Evolutionary conservation across 2,797 vertebrate genomes (phyloP).

Genomic region (Remorina albescens): DNA sequence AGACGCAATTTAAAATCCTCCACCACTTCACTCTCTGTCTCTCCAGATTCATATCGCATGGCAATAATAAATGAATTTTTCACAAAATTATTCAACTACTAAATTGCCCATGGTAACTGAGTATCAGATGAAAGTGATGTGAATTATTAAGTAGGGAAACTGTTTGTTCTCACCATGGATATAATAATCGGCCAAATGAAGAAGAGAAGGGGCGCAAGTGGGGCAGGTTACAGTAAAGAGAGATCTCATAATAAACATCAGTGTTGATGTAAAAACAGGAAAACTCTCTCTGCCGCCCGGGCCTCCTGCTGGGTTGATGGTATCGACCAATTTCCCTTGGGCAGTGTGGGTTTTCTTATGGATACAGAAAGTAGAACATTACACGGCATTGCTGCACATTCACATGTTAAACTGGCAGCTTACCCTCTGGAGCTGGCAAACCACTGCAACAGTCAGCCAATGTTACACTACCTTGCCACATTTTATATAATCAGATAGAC

Average conservation of each 20-base stretch:
- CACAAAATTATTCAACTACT: constrained; percentile 99
- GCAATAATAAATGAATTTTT: constrained; percentile 98
- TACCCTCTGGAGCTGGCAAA: constrained; percentile 70
- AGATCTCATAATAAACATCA: constrained; percentile 75
- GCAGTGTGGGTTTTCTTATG: constrained; percentile 78
- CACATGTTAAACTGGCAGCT: constrained; percentile 68
- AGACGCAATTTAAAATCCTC: constrained; percentile 98
- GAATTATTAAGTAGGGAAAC: constrained; percentile 97
- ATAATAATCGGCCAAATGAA: constrained; percentile 84
- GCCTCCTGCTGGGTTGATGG: constrained; percentile 83
- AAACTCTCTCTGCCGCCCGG: constrained; percentile 68
- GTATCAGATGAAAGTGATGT: constrained; percentile 99
- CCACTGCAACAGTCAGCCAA: constrained; percentile 67
- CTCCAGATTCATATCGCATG: constrained; percentile 96
- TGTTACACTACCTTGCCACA: constrained; percentile 71
- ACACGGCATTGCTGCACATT: constrained; percentile 58
- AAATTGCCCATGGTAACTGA: constrained; percentile 99
- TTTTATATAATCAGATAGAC: constrained; percentile 80
- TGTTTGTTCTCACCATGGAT: constrained; percentile 88
- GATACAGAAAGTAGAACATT: constrained; percentile 61
- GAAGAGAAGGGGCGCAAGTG: constrained; percentile 63
- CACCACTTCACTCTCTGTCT: constrained; percentile 94
- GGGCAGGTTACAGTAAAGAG: constrained; percentile 70
- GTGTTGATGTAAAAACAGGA: constrained; percentile 70
- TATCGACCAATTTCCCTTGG: constrained; percentile 80